Evolutionary conservation across 2,888 invertebrate species (phyloP).

Genomic region (Helobdella robusta): DNA sequence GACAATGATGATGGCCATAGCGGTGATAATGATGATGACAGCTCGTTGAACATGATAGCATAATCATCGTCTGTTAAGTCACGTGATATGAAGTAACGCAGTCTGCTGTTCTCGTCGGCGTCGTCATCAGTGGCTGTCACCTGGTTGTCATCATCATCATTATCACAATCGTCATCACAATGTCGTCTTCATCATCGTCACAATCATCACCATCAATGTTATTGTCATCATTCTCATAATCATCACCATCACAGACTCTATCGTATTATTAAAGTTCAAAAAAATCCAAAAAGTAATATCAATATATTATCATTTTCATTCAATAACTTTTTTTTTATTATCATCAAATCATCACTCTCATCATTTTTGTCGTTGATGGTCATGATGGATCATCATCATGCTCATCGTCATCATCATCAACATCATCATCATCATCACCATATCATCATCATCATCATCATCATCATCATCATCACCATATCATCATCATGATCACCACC

Average conservation of each 20-base stretch:
- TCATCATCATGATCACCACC: not conserved
- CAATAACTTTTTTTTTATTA: not conserved
- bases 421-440: not conserved
- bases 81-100: slow-evolving; percentile 29
- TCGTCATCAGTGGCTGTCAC: slow-evolving; percentile 33
- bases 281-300: too few relatives aligned
- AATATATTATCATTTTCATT: not conserved
- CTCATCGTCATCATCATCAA: slow-evolving; percentile 2
- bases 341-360: not conserved
- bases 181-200: slow-evolving; percentile 30
- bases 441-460: too few relatives aligned
- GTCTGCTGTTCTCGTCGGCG: slow-evolving; percentile 29
- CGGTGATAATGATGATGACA: too few relatives aligned
- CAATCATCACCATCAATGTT: slow-evolving; percentile 22
- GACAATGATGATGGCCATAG: too few relatives aligned
- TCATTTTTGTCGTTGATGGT: not conserved
- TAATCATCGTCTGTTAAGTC: too few relatives aligned
- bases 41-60: too few relatives aligned
- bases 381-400: slow-evolving; percentile 11
- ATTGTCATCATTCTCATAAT: not conserved
- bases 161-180: not conserved
- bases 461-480: slow-evolving; percentile 43
- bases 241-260: not conserved
- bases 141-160: not conserved
- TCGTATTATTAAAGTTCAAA: too few relatives aligned